Conservation (phyloP, 2,113 vertebrate genomes). For the Bubalus kerabau region DNA sequence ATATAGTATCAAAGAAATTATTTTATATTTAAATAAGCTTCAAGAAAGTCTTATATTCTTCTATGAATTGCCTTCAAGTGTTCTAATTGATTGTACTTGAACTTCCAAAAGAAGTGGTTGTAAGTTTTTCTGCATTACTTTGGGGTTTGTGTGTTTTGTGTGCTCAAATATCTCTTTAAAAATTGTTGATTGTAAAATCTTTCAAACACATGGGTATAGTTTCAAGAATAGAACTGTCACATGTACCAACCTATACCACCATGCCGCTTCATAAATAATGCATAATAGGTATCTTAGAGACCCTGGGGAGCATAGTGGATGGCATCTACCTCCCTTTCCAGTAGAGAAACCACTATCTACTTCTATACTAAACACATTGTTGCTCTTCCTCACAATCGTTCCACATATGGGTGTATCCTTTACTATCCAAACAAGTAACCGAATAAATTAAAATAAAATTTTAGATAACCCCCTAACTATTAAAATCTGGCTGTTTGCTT, state of each 20-base stretch:
- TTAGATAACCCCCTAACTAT: background rate
- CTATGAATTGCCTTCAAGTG: background rate
- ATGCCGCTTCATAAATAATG: background rate
- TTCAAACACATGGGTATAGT: background rate
- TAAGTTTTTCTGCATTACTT: background rate
- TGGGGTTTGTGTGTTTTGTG: background rate
- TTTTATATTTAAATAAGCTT: background rate
- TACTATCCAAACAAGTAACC: background rate
- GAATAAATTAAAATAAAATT: background rate
- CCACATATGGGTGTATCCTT: background rate
- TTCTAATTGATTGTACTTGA: background rate
- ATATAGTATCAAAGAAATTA: background rate
- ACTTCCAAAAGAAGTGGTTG: background rate
- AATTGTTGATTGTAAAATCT: background rate
- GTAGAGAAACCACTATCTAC: background rate
- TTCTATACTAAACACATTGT: background rate
- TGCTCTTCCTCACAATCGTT: background rate
- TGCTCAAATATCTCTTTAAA: background rate
- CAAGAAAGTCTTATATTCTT: background rate
- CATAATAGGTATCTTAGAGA: background rate
- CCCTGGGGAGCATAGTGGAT: background rate
- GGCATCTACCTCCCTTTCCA: background rate
- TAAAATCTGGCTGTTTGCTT: background rate
- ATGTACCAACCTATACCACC: too few species aligned
- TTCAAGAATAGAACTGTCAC: background rate